Evolutionary conservation across 2,888 invertebrate genomes (phyloP).

Genomic region (Melieria omissa): DNA sequence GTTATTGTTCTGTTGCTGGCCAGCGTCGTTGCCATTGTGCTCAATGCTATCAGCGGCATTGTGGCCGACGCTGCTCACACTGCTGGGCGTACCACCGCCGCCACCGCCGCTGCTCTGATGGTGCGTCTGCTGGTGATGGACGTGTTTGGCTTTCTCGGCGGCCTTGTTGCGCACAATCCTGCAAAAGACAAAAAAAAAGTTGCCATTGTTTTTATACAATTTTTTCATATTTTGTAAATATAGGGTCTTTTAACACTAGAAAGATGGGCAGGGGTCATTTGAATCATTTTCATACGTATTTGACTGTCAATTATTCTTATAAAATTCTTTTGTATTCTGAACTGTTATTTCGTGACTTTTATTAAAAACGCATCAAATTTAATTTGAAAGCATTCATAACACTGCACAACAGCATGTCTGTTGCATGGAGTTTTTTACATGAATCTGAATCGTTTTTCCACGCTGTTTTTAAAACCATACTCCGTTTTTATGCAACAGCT

Average conservation of each 20-base stretch:
- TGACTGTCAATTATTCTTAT: background rate
- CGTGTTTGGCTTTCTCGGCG: constrained; percentile 95
- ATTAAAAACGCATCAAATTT: background rate
- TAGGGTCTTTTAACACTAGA: background rate
- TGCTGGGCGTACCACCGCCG: constrained; percentile 53
- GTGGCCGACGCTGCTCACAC: constrained; percentile 39
- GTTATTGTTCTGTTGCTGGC: constrained; percentile 25
- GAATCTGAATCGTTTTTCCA: too few species aligned
- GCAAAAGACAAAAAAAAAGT: constrained; percentile 53
- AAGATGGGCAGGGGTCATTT: background rate
- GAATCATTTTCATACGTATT: background rate
- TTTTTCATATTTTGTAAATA: background rate
- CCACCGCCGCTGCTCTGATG: constrained; percentile 71
- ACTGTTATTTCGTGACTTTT: background rate
- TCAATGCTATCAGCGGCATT: constrained; percentile 43
- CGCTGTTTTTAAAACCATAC: too few species aligned
- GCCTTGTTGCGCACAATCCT: constrained; percentile 98
- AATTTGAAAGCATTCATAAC: background rate
- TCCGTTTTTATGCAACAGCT: too few species aligned
- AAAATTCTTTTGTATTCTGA: background rate
- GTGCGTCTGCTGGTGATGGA: constrained; percentile 81
- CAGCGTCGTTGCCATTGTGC: constrained; percentile 31
- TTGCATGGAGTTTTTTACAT: too few species aligned
- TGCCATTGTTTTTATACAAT: background rate
- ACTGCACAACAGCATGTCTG: too few species aligned